A percentile compares a stretch with the other conserved stretches of the same genome.
Conservation (phyloP, 2,113 vertebrate species). For the Rhinopomastus cyanomelas region DNA sequence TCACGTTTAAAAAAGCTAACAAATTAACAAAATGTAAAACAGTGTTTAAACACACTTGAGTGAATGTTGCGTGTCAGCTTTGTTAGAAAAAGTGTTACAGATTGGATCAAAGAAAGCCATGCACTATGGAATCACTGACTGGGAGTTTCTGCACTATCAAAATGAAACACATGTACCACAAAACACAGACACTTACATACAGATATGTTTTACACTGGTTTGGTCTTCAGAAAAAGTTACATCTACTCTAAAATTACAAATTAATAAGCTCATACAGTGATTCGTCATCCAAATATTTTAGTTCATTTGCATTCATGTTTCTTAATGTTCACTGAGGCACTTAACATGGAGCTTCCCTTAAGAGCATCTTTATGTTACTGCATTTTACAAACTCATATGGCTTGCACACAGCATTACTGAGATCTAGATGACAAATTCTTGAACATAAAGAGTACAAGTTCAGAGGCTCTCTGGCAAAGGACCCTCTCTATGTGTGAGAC, state of each 20-base stretch:
- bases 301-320: background rate
- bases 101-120: background rate
- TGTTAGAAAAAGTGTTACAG: background rate
- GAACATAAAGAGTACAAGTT: background rate
- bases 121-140: background rate
- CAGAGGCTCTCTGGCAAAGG: background rate
- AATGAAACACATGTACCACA: background rate
- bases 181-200: background rate
- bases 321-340: background rate
- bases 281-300: background rate
- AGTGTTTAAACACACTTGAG: background rate
- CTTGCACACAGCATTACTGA: background rate
- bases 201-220: accelerated
- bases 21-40: background rate
- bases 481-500: accelerated
- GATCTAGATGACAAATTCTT: background rate
- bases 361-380: background rate
- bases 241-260: background rate
- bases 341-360: background rate
- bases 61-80: background rate
- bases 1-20: background rate
- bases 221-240: background rate
- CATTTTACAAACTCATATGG: background rate
- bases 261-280: background rate
- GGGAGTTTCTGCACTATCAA: background rate